phyloP scores from a whole-genome alignment of 2,888 invertebrate genomes.

The Brenthis daphne region DNA sequence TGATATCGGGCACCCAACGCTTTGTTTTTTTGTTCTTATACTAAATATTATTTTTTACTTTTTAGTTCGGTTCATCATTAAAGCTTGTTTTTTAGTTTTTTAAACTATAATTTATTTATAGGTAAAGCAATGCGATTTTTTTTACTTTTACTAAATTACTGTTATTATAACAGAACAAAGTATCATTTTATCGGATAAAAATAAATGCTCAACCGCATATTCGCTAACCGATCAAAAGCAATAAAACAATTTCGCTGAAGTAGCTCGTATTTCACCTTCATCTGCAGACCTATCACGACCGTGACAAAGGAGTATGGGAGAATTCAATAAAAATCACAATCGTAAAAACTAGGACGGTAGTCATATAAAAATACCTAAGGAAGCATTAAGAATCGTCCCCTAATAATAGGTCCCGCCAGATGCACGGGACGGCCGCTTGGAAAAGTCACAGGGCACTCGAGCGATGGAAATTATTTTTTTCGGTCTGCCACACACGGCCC shows the following conservation, averaged over 20 bases:
- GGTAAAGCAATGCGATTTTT: too few species aligned
- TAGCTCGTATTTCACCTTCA: constrained; percentile 77
- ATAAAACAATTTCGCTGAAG: constrained; percentile 77
- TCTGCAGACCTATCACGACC: constrained; percentile 62
- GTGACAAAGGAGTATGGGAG: constrained; percentile 54
- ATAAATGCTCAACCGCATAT: constrained; percentile 8
- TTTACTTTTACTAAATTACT: too few species aligned
- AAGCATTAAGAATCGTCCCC: constrained; percentile 79
- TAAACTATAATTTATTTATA: too few species aligned
- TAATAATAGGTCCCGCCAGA: constrained; percentile 81
- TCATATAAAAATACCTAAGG: constrained; percentile 80
- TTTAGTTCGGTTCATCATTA: too few species aligned
- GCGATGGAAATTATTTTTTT: constrained; percentile 80
- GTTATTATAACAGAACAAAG: too few species aligned
- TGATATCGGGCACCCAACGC: too few species aligned
- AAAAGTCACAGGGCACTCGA: constrained; percentile 80
- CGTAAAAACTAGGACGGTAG: constrained; percentile 78
- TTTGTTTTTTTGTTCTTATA: too few species aligned
- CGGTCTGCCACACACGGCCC: constrained; percentile 81
- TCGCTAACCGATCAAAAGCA: constrained; percentile 53
- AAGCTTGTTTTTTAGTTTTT: too few species aligned
- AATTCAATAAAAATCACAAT: constrained; percentile 81
- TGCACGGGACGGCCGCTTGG: constrained; percentile 79
- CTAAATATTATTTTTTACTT: too few species aligned
- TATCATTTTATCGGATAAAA: background rate